Evolutionary conservation across 2,888 invertebrate genomes (phyloP), one percentile per base, ranked within the genome.

Genomic region (Amphipyra berbera): DNA sequence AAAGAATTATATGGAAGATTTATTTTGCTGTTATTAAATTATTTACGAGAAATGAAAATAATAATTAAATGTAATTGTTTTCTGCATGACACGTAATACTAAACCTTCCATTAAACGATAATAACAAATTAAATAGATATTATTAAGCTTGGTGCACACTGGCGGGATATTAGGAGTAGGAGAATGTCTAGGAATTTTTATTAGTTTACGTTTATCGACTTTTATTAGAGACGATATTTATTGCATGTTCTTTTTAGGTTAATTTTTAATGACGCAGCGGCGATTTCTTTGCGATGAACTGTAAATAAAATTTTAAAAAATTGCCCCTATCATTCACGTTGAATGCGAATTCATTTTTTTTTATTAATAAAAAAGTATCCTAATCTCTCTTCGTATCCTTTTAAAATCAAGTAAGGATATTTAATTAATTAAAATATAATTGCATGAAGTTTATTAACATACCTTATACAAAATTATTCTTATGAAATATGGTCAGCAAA

Each of bases 91-190:
- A 71, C 63, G 64, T 75, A 80, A 78, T 80, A 80, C 73, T 82
- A 78, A 86, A 90, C 90, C 92, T 92, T 93, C 91, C 93, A 90
- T 78, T 82, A 71, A 81, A 81, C 78, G 87, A 91, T 91, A 89
- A 89, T 80, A 78, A 78, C 65, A 80, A 80, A 69, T 67, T 68
- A 63, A 77, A 78, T 90, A 88, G 85, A 69, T 65, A 65, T 54
- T 69, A 55, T 74, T 71, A 71, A 63, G 64, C 52, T 79, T 40
- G 7, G 64, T 60, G 54, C 66, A 64, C 80, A 74, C 65, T 71
- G 53, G 44, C 41, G 30, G 42, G 41, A 30, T 73, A 64, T 66
- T 57, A 61, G 49, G 35, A 6, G 7, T 38, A 21, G n/a, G 27
- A 30, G 33, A 14, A 42, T 27, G 47, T 35, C 12, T 33, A 12